Percentiles rank a stretch among this genome's conserved stretches.
phyloP scores from a whole-genome alignment of 2,888 invertebrate genomes.

The Imbricaverruca yamaguchii region DNA sequence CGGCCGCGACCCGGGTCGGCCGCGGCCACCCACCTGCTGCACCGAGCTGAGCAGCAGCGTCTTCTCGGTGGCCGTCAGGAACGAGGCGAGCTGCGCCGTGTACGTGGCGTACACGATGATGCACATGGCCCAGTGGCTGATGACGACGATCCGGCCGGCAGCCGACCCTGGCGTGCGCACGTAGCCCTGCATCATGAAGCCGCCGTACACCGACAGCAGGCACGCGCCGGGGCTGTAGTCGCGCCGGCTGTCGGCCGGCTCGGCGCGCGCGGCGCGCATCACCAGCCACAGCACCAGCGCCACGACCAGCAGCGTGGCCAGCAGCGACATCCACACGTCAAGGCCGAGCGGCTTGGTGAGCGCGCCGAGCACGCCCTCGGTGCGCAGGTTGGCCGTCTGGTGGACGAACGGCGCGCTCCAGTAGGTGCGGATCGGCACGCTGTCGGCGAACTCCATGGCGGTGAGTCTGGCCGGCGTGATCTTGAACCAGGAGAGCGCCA shows the following conservation, averaged over 20 bases:
- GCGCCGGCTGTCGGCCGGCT: not conserved
- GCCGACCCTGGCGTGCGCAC: not conserved
- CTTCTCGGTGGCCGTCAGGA: not conserved
- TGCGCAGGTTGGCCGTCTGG: not conserved
- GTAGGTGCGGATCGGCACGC: slow-evolving; percentile 10
- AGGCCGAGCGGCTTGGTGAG: slow-evolving; percentile 14
- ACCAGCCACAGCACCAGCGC: slow-evolving; percentile 16
- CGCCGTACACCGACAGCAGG: slow-evolving; percentile 11
- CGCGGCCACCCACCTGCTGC: not conserved
- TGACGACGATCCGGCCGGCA: not conserved
- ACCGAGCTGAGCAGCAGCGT: not conserved
- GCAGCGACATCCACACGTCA: slow-evolving; percentile 5
- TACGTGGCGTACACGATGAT: slow-evolving; percentile 20
- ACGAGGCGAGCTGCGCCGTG: slow-evolving; percentile 10
- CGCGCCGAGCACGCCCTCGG: slow-evolving; percentile 12
- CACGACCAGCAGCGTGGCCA: slow-evolving; percentile 12
- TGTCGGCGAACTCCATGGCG: not conserved
- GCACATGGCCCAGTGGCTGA: slow-evolving; percentile 21
- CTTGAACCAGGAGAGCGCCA: slow-evolving; percentile 11
- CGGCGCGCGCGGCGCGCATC: not conserved
- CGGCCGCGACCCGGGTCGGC: too few relatives aligned
- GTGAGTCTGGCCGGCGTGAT: not conserved
- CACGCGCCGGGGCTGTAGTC: slow-evolving; percentile 9
- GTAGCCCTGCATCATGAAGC: slow-evolving; percentile 21
- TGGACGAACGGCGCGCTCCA: slow-evolving; percentile 11